Evolutionary conservation across 2,113 vertebrate genomes (phyloP).

Genomic region (Acanthisitta chloris): DNA sequence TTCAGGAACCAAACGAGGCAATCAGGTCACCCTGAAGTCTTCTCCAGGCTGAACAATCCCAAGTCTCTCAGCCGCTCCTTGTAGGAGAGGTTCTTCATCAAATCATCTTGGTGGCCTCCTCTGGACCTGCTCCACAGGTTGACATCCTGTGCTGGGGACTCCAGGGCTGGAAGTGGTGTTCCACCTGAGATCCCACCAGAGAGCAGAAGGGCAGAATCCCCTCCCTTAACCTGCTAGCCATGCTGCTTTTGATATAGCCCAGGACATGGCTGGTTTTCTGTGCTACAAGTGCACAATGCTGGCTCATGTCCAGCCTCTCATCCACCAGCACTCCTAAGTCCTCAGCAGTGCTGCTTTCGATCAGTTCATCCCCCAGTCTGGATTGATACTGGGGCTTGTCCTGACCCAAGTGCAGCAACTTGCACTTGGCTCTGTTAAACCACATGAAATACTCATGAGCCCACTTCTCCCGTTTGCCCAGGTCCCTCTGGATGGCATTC

Average conservation of each 20-base stretch:
- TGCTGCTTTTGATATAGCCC: neutral
- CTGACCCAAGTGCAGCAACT: neutral
- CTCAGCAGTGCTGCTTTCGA: neutral
- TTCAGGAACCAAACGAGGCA: neutral
- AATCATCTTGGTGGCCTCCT: neutral
- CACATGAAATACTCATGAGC: accelerated
- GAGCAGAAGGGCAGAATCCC: neutral
- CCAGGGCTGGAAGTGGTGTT: neutral
- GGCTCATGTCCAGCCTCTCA: neutral
- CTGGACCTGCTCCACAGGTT: accelerated
- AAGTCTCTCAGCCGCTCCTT: neutral
- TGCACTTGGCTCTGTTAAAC: neutral
- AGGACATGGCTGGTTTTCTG: neutral
- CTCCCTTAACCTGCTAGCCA: neutral
- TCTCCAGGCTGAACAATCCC: neutral
- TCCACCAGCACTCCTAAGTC: neutral
- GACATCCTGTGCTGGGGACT: neutral
- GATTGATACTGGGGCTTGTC: too few species aligned
- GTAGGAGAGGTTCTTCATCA: accelerated
- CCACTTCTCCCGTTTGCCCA: neutral
- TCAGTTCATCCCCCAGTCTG: neutral
- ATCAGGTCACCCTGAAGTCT: neutral
- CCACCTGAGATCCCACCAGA: neutral
- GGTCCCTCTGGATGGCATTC: neutral
- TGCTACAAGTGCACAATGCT: neutral